phyloP scores from a whole-genome alignment of 2,113 vertebrate species.

The Rattus norvegicus region DNA sequence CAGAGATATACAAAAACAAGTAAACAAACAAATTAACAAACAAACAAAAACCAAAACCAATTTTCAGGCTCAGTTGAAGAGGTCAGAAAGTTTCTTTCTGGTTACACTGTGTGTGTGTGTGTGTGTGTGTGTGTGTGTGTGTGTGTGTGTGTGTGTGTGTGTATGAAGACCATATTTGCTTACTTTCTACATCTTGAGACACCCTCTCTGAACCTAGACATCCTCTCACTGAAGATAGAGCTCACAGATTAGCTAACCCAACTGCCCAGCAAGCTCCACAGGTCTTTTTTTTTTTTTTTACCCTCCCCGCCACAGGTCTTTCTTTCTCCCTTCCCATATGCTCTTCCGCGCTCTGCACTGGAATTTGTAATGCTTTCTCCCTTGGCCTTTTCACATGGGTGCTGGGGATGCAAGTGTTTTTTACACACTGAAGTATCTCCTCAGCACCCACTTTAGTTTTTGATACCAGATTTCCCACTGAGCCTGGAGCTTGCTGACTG shows the following conservation, averaged over 20 bases:
- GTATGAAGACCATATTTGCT: background rate
- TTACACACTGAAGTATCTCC: background rate
- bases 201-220: background rate
- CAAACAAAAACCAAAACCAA: background rate
- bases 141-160: background rate
- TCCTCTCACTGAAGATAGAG: background rate
- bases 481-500: background rate
- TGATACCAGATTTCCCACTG: background rate
- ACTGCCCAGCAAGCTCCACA: background rate
- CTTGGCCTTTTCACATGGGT: too few relatives aligned
- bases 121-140: background rate
- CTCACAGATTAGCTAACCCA: background rate
- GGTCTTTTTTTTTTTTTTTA: too few relatives aligned
- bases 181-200: background rate
- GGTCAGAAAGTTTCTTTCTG: background rate
- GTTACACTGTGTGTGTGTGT: background rate
- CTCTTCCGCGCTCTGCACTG: too few relatives aligned
- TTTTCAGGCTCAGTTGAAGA: background rate
- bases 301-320: too few relatives aligned
- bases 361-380: background rate
- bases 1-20: background rate
- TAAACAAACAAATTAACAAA: background rate
- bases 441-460: background rate
- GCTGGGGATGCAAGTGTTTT: background rate
- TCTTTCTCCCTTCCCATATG: background rate